These are phyloP conservation scores for Drosophila nebulosa DNA, from an alignment of 1,140 invertebrate species.

Conservation along the genomic window DNA sequence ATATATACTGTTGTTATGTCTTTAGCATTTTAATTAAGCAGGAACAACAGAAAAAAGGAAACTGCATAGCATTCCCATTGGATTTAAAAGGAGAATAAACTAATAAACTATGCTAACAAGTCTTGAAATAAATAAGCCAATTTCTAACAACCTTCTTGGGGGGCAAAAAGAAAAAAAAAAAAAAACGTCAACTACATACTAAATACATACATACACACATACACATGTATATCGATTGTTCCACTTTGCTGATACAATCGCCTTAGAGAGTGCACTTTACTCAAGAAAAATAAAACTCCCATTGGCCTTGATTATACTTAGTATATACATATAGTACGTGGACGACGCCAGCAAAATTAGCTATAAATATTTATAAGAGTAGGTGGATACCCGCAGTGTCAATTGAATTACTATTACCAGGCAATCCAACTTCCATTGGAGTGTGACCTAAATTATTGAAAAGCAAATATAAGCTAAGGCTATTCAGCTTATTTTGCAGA, in stretches of 20 bases:
- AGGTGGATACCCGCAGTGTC: constrained; percentile 3
- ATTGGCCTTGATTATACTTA: constrained; percentile 22
- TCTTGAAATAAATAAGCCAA: too few relatives aligned
- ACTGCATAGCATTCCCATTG: too few relatives aligned
- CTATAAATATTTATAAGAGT: constrained; percentile 46
- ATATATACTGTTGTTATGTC: too few relatives aligned
- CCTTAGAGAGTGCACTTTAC: constrained; percentile 36
- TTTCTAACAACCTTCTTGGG: too few relatives aligned
- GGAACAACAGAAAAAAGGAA: too few relatives aligned
- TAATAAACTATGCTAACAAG: too few relatives aligned
- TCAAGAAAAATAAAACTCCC: constrained; percentile 6
- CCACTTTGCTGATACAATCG: constrained; percentile 22
- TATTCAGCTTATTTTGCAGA: neutral
- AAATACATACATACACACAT: too few relatives aligned
- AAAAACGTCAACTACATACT: too few relatives aligned
- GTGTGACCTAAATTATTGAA: neutral
- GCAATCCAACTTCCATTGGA: neutral
- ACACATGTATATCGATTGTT: constrained; percentile 29
- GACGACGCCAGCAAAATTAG: constrained; percentile 24
- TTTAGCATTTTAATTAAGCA: too few relatives aligned
- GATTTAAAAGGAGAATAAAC: too few relatives aligned
- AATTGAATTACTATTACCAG: constrained; percentile 5
- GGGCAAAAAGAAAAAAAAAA: too few relatives aligned
- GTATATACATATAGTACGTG: too few relatives aligned
- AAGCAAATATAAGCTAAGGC: neutral